Percentiles rank a stretch among this genome's conserved stretches.
These are phyloP conservation scores for Heteromurus nitidus DNA, from an alignment of 2,888 invertebrate species.

Conservation along the genomic window DNA sequence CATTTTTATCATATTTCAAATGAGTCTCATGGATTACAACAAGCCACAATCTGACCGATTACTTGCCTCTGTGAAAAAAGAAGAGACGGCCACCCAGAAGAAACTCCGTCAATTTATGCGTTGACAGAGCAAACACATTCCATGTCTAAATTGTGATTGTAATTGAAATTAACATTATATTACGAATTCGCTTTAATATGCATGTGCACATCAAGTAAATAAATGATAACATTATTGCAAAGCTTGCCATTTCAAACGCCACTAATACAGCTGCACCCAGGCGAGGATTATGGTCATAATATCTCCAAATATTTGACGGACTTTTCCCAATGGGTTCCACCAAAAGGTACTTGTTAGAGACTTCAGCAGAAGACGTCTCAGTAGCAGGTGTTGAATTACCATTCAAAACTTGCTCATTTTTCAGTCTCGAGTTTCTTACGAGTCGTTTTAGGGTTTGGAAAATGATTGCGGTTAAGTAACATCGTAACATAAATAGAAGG, in stretches of 20 bases:
- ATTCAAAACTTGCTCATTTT: not conserved
- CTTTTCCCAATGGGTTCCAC: conserved; percentile 62
- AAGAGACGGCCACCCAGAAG: conserved; percentile 60
- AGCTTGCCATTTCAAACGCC: conserved; percentile 58
- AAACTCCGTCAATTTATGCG: conserved; percentile 60
- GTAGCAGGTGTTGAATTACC: not conserved
- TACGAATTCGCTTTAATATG: not conserved
- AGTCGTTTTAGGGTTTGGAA: conserved; percentile 55
- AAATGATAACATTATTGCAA: not conserved
- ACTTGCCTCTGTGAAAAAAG: conserved; percentile 56
- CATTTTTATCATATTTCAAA: not conserved
- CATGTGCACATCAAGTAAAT: conserved; percentile 1
- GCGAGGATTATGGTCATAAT: conserved; percentile 58
- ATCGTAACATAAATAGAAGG: conserved; percentile 55
- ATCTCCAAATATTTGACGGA: conserved; percentile 38
- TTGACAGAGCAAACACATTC: conserved; percentile 57
- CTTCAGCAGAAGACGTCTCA: conserved; percentile 2
- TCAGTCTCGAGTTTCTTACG: conserved; percentile 45
- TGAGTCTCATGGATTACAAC: not conserved
- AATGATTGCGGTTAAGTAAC: conserved; percentile 57
- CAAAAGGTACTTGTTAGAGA: conserved; percentile 36
- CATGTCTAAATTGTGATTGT: conserved; percentile 39
- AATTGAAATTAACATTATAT: not conserved
- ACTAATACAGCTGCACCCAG: conserved; percentile 58
- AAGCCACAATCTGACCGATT: too few relatives aligned